A percentile compares a stretch with the other conserved stretches of the same genome.
phyloP scores from a whole-genome alignment of 1,140 invertebrate genomes.

The Drosophila melanogaster region DNA sequence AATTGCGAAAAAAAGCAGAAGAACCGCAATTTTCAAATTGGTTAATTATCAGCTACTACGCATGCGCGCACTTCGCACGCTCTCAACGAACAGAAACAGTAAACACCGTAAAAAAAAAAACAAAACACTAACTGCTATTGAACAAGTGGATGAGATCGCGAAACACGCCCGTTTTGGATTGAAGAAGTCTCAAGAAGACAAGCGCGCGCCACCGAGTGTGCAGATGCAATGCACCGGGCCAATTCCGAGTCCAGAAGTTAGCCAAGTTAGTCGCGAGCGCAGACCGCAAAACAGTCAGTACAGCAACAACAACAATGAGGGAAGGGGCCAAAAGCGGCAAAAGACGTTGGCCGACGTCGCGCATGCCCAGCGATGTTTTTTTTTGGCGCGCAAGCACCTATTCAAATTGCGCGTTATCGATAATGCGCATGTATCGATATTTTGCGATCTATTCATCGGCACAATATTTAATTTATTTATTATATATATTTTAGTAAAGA shows the following conservation, averaged over 20 bases:
- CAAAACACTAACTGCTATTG: neutral
- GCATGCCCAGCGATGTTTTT: conserved; percentile 30
- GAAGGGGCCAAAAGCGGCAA: conserved; percentile 9
- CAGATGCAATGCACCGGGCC: conserved; percentile 68
- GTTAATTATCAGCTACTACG: conserved; percentile 40
- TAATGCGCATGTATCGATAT: neutral
- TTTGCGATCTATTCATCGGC: neutral
- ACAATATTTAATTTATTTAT: no score
- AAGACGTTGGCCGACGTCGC: conserved; percentile 16
- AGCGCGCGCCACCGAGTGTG: conserved; percentile 74
- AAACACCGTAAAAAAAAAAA: conserved; percentile 17
- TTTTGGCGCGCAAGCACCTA: neutral
- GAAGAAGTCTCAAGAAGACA: conserved; percentile 45
- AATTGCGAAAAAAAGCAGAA: conserved; percentile 34
- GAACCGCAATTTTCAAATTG: conserved; percentile 66
- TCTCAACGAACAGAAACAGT: conserved; percentile 16
- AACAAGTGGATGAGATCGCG: conserved; percentile 12
- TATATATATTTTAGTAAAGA: no score
- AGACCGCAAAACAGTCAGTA: conserved; percentile 40
- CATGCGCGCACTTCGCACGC: conserved; percentile 66
- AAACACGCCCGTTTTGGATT: neutral
- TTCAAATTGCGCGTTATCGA: neutral
- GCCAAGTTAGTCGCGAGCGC: conserved; percentile 55
- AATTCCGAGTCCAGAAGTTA: conserved; percentile 59
- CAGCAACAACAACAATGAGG: conserved; percentile 18